A percentile compares a stretch with the other conserved stretches of the same genome.
Conservation (phyloP, 2,797 vertebrate species). For the Centropyge bicolor region DNA sequence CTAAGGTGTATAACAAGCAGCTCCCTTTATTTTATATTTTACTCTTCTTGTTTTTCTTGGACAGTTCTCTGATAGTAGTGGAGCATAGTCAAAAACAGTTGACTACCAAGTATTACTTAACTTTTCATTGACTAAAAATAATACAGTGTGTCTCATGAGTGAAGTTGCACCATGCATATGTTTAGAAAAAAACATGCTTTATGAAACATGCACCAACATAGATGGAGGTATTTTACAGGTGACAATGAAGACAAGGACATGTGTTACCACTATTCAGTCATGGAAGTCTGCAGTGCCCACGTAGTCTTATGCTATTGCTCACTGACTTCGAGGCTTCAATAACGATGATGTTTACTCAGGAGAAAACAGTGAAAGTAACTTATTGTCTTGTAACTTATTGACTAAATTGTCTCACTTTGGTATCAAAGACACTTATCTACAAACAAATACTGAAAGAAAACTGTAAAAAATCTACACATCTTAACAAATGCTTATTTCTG, state of each 20-base stretch:
- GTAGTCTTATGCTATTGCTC: conserved; percentile 4
- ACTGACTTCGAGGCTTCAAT: conserved; percentile 9
- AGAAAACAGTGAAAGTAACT: background rate
- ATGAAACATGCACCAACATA: conserved; percentile 61
- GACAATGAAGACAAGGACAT: conserved; percentile 42
- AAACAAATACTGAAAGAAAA: no score
- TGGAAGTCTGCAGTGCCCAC: conserved; percentile 39
- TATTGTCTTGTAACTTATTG: no score
- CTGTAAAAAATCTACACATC: no score
- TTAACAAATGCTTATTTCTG: background rate
- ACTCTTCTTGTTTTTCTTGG: conserved; percentile 29
- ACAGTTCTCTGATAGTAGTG: background rate
- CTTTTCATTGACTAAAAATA: background rate
- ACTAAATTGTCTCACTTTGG: background rate
- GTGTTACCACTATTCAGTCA: conserved; percentile 44
- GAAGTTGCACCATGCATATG: conserved; percentile 35
- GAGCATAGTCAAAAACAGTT: conserved; percentile 2
- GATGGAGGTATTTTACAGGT: conserved; percentile 33
- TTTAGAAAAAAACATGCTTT: conserved; percentile 48
- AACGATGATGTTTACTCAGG: background rate
- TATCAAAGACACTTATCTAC: background rate
- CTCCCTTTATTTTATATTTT: background rate
- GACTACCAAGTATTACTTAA: background rate
- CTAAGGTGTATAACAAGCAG: background rate
- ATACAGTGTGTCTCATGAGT: background rate